Evolutionary conservation across 2,113 vertebrate species (phyloP).

Genomic region (Pogona vitticeps): DNA sequence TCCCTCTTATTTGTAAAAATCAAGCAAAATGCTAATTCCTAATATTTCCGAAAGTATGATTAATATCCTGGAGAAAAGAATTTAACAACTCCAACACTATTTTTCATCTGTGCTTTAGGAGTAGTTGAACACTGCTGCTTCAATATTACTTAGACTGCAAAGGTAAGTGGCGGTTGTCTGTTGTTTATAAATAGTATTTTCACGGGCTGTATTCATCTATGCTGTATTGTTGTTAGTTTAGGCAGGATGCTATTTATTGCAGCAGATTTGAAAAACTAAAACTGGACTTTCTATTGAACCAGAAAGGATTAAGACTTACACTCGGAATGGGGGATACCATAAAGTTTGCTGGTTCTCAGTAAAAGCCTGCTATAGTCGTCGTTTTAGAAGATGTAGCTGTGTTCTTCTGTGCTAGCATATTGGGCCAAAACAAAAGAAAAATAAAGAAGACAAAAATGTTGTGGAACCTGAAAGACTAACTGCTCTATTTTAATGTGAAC

Average conservation of each 20-base stretch:
- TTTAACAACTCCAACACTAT: neutral
- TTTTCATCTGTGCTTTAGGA: neutral
- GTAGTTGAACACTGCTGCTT: neutral
- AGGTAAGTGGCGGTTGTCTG: neutral
- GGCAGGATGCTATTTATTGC: neutral
- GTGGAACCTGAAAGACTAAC: no score
- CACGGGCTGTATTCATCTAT: neutral
- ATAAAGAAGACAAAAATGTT: no score
- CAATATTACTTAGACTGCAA: neutral
- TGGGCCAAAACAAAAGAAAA: no score
- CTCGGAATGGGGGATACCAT: no score
- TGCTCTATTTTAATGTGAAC: no score
- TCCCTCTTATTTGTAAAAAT: constrained; percentile 36
- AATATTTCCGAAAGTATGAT: constrained; percentile 30
- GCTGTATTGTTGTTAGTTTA: neutral
- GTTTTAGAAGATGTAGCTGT: neutral
- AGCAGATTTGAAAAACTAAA: neutral
- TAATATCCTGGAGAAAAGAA: constrained; percentile 5
- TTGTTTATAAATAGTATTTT: neutral
- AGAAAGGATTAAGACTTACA: no score
- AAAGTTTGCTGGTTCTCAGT: neutral
- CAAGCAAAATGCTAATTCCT: constrained; percentile 3
- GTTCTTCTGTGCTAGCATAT: no score
- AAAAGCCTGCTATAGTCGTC: neutral
- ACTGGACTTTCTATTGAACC: neutral